Evolutionary conservation across 2,888 invertebrate genomes (phyloP).

Genomic region (Oligia strigilis): DNA sequence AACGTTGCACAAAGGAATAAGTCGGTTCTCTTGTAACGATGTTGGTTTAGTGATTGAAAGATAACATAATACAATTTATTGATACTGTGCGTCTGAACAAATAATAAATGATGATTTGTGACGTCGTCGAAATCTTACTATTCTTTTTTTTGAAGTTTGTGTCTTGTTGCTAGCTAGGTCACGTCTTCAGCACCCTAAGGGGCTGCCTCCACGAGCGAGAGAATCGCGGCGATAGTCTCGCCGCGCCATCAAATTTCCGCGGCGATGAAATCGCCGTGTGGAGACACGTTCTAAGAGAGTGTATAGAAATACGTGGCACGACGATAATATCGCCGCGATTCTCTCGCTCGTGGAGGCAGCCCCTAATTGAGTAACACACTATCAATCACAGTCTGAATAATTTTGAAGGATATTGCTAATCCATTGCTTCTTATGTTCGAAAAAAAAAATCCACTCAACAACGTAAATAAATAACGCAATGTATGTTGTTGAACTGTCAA

Average conservation of each 20-base stretch:
- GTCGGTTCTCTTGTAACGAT: conserved; percentile 15
- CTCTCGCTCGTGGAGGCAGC: no score
- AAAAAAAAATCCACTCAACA: neutral
- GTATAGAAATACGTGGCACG: no score
- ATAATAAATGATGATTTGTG: conserved; percentile 11
- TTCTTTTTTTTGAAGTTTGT: neutral
- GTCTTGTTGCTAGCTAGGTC: neutral
- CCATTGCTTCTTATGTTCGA: neutral
- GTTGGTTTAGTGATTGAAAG: conserved; percentile 13
- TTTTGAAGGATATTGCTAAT: neutral
- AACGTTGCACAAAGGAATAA: conserved; percentile 29
- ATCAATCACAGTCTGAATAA: neutral
- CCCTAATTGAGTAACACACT: neutral
- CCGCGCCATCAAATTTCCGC: no score
- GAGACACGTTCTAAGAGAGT: no score
- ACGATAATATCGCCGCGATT: no score
- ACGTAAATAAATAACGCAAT: neutral
- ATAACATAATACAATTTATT: conserved; percentile 28
- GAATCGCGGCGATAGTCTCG: no score
- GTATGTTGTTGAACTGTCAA: neutral
- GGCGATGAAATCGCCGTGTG: no score
- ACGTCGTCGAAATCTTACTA: neutral
- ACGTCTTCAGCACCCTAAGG: neutral
- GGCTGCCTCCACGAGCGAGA: no score
- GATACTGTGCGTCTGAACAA: neutral